Conservation (phyloP, 2,888 invertebrate genomes). For the Drosophila rellima region DNA sequence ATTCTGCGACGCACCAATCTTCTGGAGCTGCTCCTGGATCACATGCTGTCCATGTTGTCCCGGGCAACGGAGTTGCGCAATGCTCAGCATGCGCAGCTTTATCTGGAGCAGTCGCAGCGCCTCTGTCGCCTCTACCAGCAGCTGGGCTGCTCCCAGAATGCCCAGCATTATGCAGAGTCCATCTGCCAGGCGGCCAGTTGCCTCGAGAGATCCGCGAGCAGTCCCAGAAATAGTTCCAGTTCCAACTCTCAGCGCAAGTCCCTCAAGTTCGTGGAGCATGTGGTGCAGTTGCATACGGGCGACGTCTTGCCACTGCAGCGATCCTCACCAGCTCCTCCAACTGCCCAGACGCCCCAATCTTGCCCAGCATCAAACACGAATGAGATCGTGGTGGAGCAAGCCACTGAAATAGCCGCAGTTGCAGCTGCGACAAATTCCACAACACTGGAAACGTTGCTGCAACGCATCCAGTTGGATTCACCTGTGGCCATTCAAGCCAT, state of each 20-base stretch:
- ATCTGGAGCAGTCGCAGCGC: slow-evolving; percentile 90
- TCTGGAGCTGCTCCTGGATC: slow-evolving; percentile 90
- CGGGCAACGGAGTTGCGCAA: slow-evolving; percentile 88
- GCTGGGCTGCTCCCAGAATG: slow-evolving; percentile 87
- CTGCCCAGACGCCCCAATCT: too few species aligned
- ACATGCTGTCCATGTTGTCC: slow-evolving; percentile 90
- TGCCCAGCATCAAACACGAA: background rate
- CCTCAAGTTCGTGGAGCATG: slow-evolving; percentile 74
- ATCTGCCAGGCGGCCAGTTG: slow-evolving; percentile 85
- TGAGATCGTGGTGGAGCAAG: background rate
- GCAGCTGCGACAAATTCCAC: background rate
- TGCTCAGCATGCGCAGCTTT: slow-evolving; percentile 88
- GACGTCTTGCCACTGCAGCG: slow-evolving; percentile 41
- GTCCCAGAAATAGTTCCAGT: slow-evolving; percentile 62
- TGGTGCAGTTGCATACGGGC: slow-evolving; percentile 59
- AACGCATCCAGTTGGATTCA: slow-evolving; percentile 56
- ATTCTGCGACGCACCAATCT: slow-evolving; percentile 88
- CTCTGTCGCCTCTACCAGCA: slow-evolving; percentile 88
- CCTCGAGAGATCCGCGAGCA: slow-evolving; percentile 85
- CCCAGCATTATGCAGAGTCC: slow-evolving; percentile 87
- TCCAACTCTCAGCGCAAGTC: slow-evolving; percentile 56
- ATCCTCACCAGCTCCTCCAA: slow-evolving; percentile 1
- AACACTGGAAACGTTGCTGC: slow-evolving; percentile 39
- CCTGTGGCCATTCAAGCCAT: slow-evolving; percentile 49
- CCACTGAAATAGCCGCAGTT: background rate